phyloP scores from a whole-genome alignment of 2,113 vertebrate species.

The Cryptomyrus ogoouensis region DNA sequence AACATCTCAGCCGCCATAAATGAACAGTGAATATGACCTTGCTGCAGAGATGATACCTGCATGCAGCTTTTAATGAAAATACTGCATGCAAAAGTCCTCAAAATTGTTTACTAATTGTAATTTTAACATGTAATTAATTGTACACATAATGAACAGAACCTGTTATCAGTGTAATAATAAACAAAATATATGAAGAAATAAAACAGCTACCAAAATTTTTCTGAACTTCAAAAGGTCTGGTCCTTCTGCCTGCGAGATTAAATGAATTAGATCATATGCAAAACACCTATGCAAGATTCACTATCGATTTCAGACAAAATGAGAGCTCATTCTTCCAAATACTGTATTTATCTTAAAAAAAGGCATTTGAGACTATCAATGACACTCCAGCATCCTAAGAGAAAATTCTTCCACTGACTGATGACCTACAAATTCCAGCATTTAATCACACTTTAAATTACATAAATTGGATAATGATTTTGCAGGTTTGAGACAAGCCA shows the following conservation, averaged over 20 bases:
- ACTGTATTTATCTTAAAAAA: neutral
- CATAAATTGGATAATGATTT: neutral
- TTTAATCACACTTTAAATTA: neutral
- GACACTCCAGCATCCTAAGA: neutral
- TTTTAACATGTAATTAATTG: neutral
- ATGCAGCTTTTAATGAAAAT: neutral
- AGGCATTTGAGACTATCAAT: neutral
- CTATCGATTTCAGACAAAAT: neutral
- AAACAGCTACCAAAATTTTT: neutral
- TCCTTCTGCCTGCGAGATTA: neutral
- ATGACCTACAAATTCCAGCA: neutral
- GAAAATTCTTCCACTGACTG: neutral
- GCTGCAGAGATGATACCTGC: neutral
- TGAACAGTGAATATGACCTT: neutral
- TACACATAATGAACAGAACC: neutral
- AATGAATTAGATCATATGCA: neutral
- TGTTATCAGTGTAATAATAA: neutral
- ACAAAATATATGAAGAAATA: neutral
- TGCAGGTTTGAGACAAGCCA: neutral
- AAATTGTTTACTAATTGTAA: neutral
- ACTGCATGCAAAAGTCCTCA: neutral
- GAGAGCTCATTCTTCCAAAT: neutral
- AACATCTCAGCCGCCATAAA: neutral
- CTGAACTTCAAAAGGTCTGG: neutral
- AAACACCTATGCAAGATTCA: neutral